A percentile compares a stretch with the other conserved stretches of the same genome.
phyloP scores from a whole-genome alignment of 2,113 vertebrate species.

The Nycticebus coucang region DNA sequence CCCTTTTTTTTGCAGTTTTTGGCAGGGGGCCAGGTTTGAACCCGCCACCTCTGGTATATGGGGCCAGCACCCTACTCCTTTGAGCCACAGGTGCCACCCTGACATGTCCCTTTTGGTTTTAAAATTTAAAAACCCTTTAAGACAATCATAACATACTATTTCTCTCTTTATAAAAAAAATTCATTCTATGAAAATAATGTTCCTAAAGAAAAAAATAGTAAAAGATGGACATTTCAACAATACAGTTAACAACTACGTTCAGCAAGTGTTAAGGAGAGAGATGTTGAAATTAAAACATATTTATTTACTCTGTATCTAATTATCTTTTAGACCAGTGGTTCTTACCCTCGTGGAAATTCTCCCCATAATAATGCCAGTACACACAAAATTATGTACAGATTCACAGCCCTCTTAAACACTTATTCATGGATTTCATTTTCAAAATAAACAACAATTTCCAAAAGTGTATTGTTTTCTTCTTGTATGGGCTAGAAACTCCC shows the following conservation, averaged over 20 bases:
- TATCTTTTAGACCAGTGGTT: not conserved
- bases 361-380: not conserved
- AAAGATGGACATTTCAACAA: not conserved
- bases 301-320: not conserved
- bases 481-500: not conserved
- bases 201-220: not conserved
- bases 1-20: no score
- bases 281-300: not conserved
- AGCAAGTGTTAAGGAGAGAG: not conserved
- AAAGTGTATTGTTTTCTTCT: not conserved
- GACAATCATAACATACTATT: not conserved
- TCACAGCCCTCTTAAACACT: not conserved
- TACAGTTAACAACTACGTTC: not conserved
- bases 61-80: no score
- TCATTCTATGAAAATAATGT: not conserved
- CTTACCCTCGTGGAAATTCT: not conserved
- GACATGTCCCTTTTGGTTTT: not conserved
- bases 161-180: not conserved
- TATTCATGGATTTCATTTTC: not conserved
- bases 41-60: no score
- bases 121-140: not conserved
- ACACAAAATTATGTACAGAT: not conserved
- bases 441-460: not conserved
- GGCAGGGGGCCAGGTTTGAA: no score
- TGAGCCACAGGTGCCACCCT: no score